phyloP scores from a whole-genome alignment of 2,797 vertebrate genomes.

The Intellagama lesueurii region DNA sequence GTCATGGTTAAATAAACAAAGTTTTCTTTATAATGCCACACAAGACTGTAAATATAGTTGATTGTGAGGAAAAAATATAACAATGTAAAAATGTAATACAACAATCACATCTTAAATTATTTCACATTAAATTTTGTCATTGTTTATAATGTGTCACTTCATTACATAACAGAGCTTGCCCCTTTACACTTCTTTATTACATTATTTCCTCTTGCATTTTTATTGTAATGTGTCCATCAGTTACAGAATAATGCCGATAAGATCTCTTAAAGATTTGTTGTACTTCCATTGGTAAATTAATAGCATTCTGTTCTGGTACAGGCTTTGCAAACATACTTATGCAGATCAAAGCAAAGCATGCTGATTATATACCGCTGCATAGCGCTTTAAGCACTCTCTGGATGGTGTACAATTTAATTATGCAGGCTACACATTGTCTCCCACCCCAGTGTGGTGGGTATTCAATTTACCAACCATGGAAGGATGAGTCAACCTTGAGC shows the following conservation, averaged over 20 bases:
- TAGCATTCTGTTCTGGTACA: constrained; percentile 9
- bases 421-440: too few species aligned
- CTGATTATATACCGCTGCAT: too few species aligned
- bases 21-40: constrained; percentile 23
- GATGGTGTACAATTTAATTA: too few species aligned
- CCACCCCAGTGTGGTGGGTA: too few species aligned
- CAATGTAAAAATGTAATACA: background rate
- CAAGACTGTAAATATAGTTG: background rate
- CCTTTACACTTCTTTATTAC: background rate
- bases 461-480: too few species aligned
- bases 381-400: too few species aligned
- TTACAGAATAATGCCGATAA: constrained; percentile 19
- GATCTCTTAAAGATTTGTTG: background rate
- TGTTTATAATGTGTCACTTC: background rate
- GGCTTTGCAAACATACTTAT: constrained; percentile 51
- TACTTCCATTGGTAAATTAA: constrained; percentile 28
- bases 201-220: background rate
- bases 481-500: too few species aligned
- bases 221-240: background rate
- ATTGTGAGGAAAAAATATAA: background rate
- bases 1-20: constrained; percentile 40
- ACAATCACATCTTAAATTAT: background rate
- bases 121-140: background rate
- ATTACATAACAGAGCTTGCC: background rate
- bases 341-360: constrained; percentile 15